These are phyloP conservation scores for Araneus ventricosus DNA, from an alignment of 1,140 invertebrate genomes.

Conservation along the genomic window DNA sequence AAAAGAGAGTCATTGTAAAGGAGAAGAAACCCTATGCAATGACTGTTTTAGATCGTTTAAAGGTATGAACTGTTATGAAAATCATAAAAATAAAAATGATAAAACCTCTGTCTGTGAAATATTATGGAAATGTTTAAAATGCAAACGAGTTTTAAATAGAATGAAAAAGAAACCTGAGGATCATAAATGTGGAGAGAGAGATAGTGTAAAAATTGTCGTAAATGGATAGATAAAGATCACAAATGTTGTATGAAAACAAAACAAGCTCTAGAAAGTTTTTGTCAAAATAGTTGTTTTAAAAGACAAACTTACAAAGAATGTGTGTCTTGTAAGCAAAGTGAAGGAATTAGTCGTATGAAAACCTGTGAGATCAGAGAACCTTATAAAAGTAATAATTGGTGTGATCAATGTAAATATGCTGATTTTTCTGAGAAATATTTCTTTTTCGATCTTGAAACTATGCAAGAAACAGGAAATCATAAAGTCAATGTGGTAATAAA, in stretches of 20 bases:
- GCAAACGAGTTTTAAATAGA: not conserved
- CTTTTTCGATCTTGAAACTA: slow-evolving; percentile 38
- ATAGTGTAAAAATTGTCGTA: not conserved
- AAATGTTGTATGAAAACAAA: slow-evolving; percentile 16
- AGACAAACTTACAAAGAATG: not conserved
- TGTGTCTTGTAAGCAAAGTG: not conserved
- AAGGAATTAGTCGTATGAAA: not conserved
- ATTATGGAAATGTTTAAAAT: slow-evolving; percentile 38
- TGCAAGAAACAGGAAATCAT: slow-evolving; percentile 15
- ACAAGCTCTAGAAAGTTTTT: not conserved
- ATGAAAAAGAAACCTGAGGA: not conserved
- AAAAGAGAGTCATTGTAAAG: not conserved
- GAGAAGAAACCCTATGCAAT: not conserved
- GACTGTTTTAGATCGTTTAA: not conserved
- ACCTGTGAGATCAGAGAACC: not conserved
- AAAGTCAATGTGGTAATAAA: not conserved
- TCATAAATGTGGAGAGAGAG: slow-evolving; percentile 6
- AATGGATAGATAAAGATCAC: not conserved
- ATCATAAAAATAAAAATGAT: not conserved
- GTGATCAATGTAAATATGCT: not conserved
- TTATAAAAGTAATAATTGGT: not conserved
- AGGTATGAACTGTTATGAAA: slow-evolving; percentile 21
- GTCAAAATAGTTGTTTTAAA: not conserved
- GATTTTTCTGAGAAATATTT: slow-evolving; percentile 28
- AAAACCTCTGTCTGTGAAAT: not conserved